Conservation (phyloP, 2,113 vertebrate species). For the Cathartes aura region DNA sequence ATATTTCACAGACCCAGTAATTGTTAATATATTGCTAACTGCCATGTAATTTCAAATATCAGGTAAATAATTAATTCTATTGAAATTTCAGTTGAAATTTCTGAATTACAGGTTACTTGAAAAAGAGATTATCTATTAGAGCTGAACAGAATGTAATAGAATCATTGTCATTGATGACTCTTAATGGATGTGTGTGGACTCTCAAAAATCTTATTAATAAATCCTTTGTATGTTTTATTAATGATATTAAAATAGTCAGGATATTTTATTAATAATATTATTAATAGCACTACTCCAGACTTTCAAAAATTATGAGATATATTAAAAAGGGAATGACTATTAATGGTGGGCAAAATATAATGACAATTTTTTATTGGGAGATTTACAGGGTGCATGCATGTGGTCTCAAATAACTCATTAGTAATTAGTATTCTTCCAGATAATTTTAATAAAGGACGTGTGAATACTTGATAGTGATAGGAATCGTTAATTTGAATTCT, state of each 20-base stretch:
- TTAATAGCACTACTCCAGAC: not conserved
- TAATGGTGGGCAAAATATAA: not conserved
- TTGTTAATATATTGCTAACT: not conserved
- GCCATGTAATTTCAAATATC: not conserved
- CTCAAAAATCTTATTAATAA: not conserved
- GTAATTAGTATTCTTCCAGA: not conserved
- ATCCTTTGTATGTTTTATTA: not conserved
- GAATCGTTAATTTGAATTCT: not conserved
- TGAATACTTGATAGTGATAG: not conserved
- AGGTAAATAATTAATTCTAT: slow-evolving; percentile 10
- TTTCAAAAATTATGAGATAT: not conserved
- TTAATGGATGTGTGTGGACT: not conserved
- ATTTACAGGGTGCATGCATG: not conserved
- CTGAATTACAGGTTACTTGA: not conserved
- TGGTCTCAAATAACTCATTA: not conserved
- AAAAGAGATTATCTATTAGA: not conserved
- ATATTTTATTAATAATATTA: slow-evolving; percentile 23
- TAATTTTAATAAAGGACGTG: not conserved
- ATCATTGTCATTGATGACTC: not conserved
- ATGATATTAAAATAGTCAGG: not conserved
- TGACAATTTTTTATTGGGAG: not conserved
- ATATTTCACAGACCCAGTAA: not conserved
- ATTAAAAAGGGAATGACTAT: not conserved
- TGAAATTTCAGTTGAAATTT: slow-evolving; percentile 6
- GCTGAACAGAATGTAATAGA: not conserved